A percentile compares a stretch with the other conserved stretches of the same genome.
Conservation (phyloP, 2,113 vertebrate species). For the Petrocephalus zakoni region DNA sequence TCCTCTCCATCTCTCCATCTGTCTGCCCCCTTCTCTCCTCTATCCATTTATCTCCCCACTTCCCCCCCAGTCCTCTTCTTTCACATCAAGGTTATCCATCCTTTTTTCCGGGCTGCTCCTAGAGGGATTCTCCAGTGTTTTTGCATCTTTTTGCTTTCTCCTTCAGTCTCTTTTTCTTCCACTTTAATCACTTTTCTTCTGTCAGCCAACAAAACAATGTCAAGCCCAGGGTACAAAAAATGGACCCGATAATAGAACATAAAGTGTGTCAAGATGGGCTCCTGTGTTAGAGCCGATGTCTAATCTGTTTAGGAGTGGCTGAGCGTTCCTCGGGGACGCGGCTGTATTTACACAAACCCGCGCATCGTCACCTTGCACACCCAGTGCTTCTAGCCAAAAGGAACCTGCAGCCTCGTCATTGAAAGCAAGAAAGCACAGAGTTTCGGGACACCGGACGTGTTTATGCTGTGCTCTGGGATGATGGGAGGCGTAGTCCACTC, state of each 20-base stretch:
- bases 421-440: not conserved
- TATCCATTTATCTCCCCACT: not conserved
- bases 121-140: conserved; percentile 11
- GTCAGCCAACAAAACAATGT: conserved; percentile 1
- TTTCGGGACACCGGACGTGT: not conserved
- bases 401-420: not conserved
- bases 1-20: not conserved
- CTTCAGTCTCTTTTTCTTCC: not conserved
- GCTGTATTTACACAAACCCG: not conserved
- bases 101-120: not conserved
- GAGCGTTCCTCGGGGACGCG: not conserved
- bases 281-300: not conserved
- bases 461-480: not conserved
- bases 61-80: not conserved
- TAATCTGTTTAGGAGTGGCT: not conserved
- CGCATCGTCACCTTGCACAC: not conserved
- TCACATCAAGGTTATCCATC: not conserved
- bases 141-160: not conserved
- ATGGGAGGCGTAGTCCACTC: not conserved
- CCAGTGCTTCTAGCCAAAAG: not conserved
- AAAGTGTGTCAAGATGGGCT: not conserved
- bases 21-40: not conserved
- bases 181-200: not conserved
- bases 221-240: not conserved
- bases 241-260: not conserved